Conservation (phyloP, 2,888 invertebrate genomes). For the Sialis lutaria region DNA sequence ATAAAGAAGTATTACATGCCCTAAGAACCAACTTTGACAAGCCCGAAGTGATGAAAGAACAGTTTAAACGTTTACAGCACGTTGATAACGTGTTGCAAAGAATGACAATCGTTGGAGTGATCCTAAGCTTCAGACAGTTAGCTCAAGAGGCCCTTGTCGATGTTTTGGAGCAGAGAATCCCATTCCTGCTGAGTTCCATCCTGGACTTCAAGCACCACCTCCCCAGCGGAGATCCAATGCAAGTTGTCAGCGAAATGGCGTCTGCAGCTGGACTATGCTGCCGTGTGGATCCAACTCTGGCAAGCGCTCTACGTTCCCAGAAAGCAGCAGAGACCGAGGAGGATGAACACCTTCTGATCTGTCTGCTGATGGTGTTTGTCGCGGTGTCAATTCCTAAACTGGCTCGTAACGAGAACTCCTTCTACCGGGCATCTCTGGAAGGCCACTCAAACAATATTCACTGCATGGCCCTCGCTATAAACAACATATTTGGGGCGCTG, state of each 20-base stretch:
- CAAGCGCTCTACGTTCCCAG: conserved; percentile 75
- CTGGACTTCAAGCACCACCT: conserved; percentile 86
- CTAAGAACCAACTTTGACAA: conserved; percentile 95
- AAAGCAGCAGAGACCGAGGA: conserved; percentile 71
- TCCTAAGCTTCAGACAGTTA: conserved; percentile 85
- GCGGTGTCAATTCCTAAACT: conserved; percentile 94
- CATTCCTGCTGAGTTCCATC: conserved; percentile 88
- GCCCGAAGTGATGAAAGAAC: conserved; percentile 95
- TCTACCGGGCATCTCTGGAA: conserved; percentile 71
- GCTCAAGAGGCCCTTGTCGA: conserved; percentile 88
- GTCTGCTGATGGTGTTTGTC: conserved; percentile 95
- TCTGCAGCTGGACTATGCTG: conserved; percentile 88
- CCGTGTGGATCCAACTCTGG: conserved; percentile 89
- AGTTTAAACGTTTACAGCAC: conserved; percentile 74
- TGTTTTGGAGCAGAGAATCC: conserved; percentile 84
- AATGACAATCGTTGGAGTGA: conserved; percentile 96
- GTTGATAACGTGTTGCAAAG: conserved; percentile 91
- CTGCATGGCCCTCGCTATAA: conserved; percentile 92
- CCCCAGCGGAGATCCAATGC: conserved; percentile 74
- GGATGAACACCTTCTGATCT: conserved; percentile 85
- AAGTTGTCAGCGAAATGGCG: conserved; percentile 93
- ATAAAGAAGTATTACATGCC: conserved; percentile 81
- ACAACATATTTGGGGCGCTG: conserved; percentile 88
- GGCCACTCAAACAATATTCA: conserved; percentile 99
- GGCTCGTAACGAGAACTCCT: conserved; percentile 77